Conservation (phyloP, 2,113 vertebrate genomes). For the Thomomys bottae region DNA sequence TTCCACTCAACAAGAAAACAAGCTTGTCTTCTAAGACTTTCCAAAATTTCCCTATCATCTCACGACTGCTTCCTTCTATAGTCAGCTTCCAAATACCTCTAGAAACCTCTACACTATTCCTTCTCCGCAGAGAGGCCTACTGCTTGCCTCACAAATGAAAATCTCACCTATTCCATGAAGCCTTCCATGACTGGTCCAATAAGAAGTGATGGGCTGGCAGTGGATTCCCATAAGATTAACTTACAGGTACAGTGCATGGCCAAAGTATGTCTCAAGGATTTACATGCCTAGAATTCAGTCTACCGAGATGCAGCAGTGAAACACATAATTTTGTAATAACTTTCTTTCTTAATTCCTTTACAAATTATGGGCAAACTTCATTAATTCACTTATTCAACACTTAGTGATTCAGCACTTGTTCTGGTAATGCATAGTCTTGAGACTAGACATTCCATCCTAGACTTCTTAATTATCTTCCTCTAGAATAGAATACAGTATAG, state of each 20-base stretch:
- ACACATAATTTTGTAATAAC: not conserved
- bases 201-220: not conserved
- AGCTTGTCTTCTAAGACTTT: not conserved
- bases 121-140: not conserved
- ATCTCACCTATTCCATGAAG: conserved; percentile 14
- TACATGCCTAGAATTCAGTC: not conserved
- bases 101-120: not conserved
- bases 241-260: not conserved
- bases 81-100: not conserved
- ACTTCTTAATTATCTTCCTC: not conserved
- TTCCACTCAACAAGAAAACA: not conserved
- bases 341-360: conserved; percentile 24
- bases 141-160: not conserved
- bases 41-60: not conserved
- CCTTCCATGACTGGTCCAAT: not conserved
- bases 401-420: not conserved
- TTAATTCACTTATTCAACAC: not conserved
- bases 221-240: not conserved
- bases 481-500: not conserved
- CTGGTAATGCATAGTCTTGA: not conserved
- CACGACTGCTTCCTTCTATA: not conserved
- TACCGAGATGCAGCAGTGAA: not conserved
- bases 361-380: not conserved
- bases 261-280: not conserved
- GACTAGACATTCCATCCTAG: not conserved